phyloP scores from a whole-genome alignment of 2,888 invertebrate species.

The Melanotus villosus region DNA sequence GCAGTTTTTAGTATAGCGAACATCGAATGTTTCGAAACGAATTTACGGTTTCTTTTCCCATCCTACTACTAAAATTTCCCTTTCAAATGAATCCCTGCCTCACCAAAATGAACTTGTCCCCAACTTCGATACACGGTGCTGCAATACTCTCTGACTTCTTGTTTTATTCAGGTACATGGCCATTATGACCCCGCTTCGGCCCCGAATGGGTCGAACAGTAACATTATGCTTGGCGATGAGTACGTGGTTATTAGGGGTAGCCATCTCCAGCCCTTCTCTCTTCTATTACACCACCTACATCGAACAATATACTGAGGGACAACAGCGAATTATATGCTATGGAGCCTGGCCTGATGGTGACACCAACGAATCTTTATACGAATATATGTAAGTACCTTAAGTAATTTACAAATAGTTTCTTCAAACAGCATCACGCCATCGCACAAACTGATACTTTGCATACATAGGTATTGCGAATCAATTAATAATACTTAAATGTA shows the following conservation, averaged over 20 bases:
- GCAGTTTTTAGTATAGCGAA: neutral
- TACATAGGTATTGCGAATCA: no score
- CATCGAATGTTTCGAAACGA: neutral
- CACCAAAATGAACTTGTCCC: neutral
- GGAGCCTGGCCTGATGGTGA: constrained; percentile 89
- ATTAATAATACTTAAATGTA: no score
- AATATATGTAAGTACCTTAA: constrained; percentile 85
- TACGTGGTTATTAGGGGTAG: constrained; percentile 87
- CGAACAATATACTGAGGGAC: constrained; percentile 66
- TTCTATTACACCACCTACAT: constrained; percentile 85
- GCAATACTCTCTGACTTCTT: constrained; percentile 19
- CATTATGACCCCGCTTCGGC: constrained; percentile 93
- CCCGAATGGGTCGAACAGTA: constrained; percentile 87
- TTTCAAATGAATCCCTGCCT: constrained; percentile 8
- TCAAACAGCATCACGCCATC: no score
- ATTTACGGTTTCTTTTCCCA: constrained; percentile 26
- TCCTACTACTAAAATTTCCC: constrained; percentile 4
- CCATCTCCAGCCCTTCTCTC: constrained; percentile 88
- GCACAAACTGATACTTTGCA: no score
- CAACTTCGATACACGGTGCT: constrained; percentile 11
- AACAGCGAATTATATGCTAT: constrained; percentile 84
- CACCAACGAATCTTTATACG: constrained; percentile 78
- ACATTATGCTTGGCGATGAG: constrained; percentile 87
- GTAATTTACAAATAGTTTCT: no score
- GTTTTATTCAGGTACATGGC: constrained; percentile 86